These are phyloP conservation scores for Acrocephalus scirpaceus DNA, from an alignment of 2,797 vertebrate genomes.

Conservation along the genomic window DNA sequence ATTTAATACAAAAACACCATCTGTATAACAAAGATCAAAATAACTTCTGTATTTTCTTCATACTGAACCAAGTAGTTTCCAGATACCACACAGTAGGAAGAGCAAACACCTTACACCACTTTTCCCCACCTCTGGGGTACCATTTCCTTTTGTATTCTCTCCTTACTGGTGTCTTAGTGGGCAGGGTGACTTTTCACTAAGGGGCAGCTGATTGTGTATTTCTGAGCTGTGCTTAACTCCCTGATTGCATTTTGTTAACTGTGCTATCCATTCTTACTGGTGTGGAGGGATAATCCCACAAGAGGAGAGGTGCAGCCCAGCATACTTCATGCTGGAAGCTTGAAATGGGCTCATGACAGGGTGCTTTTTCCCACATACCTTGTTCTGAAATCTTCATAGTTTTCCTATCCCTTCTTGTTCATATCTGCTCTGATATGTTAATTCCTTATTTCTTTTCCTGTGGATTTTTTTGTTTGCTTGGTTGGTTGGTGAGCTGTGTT, in stretches of 20 bases:
- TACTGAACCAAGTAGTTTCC: not conserved
- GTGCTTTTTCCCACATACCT: rapidly evolving
- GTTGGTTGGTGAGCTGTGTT: not conserved
- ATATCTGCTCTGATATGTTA: not conserved
- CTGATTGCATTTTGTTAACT: not conserved
- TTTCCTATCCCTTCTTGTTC: not conserved
- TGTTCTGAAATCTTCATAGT: not conserved
- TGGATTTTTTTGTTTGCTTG: not conserved
- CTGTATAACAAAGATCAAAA: not conserved
- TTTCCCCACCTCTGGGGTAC: not conserved
- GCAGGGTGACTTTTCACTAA: not conserved
- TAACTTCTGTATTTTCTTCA: not conserved
- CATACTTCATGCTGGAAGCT: rapidly evolving
- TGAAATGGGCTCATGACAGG: not conserved
- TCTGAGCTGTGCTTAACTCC: not conserved
- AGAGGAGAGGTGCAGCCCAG: not conserved
- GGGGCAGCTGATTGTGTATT: not conserved
- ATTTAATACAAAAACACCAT: conserved; percentile 45
- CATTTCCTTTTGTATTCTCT: not conserved
- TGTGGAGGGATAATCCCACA: not conserved
- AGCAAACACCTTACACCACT: not conserved
- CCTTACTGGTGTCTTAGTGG: not conserved
- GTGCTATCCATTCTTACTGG: not conserved
- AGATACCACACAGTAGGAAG: not conserved
- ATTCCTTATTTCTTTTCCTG: not conserved